phyloP scores from a whole-genome alignment of 2,113 vertebrate genomes.

The Merops nubicus region DNA sequence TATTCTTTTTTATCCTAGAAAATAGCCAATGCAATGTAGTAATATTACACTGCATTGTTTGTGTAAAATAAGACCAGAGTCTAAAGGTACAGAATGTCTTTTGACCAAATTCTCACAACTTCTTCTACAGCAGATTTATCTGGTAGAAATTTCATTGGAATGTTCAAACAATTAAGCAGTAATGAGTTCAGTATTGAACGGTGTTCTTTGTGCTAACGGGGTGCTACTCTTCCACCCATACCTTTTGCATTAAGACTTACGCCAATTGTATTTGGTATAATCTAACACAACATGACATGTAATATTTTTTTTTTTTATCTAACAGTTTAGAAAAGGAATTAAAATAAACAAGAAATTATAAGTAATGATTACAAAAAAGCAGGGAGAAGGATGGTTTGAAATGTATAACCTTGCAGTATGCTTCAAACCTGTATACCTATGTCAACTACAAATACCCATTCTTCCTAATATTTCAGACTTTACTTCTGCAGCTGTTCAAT shows the following conservation, averaged over 20 bases:
- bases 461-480: neutral
- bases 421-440: neutral
- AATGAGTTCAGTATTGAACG: neutral
- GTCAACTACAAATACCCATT: neutral
- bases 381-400: neutral
- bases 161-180: neutral
- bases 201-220: neutral
- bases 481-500: neutral
- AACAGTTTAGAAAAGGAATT: neutral
- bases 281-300: fast-evolving
- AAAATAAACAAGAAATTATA: neutral
- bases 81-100: neutral
- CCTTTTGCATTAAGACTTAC: neutral
- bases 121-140: neutral
- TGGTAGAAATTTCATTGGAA: neutral
- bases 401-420: neutral
- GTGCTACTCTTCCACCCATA: neutral
- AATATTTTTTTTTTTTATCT: neutral
- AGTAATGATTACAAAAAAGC: neutral
- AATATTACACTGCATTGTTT: neutral
- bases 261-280: neutral
- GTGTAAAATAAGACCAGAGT: neutral
- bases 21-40: neutral
- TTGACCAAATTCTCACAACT: neutral
- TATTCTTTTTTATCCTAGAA: neutral